Percentiles rank a stretch among this genome's conserved stretches.
phyloP scores from a whole-genome alignment of 1,140 invertebrate species.

The Neodiprion virginianus region DNA sequence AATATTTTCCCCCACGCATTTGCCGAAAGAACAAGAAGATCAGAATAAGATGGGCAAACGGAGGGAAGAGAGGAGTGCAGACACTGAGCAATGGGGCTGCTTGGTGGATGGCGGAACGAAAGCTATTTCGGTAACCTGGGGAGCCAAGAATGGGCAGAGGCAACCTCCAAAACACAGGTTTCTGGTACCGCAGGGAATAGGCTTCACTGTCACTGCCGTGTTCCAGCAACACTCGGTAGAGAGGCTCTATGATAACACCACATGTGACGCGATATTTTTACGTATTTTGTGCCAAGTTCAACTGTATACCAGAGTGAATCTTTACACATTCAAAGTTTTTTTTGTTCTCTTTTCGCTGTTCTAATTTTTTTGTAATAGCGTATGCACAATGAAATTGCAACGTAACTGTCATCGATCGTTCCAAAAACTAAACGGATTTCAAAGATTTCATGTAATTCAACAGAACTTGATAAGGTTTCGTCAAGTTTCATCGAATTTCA shows the following conservation, averaged over 20 bases:
- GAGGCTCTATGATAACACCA: neutral
- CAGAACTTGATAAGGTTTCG: no score
- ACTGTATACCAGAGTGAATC: neutral
- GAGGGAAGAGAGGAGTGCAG: conserved; percentile 22
- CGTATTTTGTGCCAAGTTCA: neutral
- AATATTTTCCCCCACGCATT: conserved; percentile 25
- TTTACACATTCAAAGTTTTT: no score
- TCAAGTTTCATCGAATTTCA: no score
- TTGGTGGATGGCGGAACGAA: conserved; percentile 40
- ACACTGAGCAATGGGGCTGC: conserved; percentile 26
- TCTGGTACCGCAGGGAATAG: neutral
- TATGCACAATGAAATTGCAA: no score
- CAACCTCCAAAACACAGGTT: conserved; percentile 21
- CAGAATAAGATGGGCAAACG: conserved; percentile 12
- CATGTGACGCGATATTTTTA: neutral
- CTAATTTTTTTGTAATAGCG: no score
- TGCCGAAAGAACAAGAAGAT: conserved; percentile 23
- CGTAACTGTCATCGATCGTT: no score
- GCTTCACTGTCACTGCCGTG: conserved; percentile 6
- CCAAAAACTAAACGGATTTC: no score
- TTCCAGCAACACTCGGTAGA: neutral
- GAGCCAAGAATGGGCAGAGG: conserved; percentile 63
- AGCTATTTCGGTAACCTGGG: conserved; percentile 61
- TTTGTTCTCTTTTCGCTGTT: no score
- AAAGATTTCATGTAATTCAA: no score